Conservation (phyloP, 2,113 vertebrate genomes). For the Podarcis muralis region DNA sequence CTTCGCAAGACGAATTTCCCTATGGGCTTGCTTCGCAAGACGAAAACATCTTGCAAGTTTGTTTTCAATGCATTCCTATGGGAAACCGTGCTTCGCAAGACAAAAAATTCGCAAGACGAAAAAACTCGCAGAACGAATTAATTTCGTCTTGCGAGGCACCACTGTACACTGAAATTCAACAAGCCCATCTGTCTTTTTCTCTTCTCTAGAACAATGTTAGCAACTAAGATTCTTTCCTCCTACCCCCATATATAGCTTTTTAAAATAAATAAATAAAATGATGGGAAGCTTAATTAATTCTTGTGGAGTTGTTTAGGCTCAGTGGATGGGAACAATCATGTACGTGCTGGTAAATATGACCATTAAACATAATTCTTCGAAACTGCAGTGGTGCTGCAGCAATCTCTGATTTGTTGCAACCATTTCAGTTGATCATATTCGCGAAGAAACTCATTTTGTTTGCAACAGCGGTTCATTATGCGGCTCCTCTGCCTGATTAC, state of each 20-base stretch:
- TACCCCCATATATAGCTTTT: not conserved
- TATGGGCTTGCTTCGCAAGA: too few relatives aligned
- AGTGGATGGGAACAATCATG: conserved; percentile 33
- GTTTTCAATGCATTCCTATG: too few relatives aligned
- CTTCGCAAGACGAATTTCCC: too few relatives aligned
- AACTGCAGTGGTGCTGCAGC: conserved; percentile 8
- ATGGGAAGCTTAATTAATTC: conserved; percentile 6
- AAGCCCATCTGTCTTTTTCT: not conserved
- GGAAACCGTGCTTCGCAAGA: too few relatives aligned
- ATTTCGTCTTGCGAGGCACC: too few relatives aligned
- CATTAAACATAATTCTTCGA: conserved; percentile 28
- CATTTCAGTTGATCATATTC: conserved; percentile 47
- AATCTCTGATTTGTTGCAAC: conserved; percentile 56
- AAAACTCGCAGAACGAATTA: too few relatives aligned
- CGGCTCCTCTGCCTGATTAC: conserved; percentile 33
- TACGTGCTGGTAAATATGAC: conserved; percentile 49
- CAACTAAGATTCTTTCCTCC: not conserved
- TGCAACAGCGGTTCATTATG: conserved; percentile 52
- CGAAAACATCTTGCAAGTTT: too few relatives aligned
- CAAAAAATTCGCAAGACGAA: too few relatives aligned
- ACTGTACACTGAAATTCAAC: not conserved
- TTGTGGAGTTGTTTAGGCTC: conserved; percentile 34
- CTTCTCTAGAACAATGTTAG: not conserved
- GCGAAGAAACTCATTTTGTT: conserved; percentile 53
- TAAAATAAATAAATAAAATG: not conserved